phyloP scores from a whole-genome alignment of 1,140 invertebrate species.

The Wasmannia auropunctata region DNA sequence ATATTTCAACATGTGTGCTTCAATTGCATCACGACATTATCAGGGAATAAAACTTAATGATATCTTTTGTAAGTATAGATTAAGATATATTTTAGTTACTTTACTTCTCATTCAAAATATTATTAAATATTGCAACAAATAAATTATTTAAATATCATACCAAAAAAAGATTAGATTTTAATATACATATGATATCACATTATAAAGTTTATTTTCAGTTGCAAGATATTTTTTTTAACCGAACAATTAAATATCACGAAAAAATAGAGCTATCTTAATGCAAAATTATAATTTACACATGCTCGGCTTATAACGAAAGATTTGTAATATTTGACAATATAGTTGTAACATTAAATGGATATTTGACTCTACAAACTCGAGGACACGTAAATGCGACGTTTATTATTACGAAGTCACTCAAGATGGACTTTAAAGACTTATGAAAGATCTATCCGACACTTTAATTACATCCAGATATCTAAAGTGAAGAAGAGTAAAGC shows the following conservation, averaged over 20 bases:
- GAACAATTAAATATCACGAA: neutral
- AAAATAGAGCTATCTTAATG: neutral
- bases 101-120: neutral
- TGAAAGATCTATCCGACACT: conserved; percentile 35
- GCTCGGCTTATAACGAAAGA: neutral
- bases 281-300: neutral
- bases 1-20: neutral
- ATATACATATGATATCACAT: neutral
- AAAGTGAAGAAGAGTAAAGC: conserved; percentile 18
- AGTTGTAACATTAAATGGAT: neutral
- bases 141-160: neutral
- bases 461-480: conserved; percentile 52
- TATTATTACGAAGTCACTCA: conserved; percentile 10
- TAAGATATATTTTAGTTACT: neutral
- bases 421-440: conserved; percentile 13
- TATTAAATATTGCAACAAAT: neutral
- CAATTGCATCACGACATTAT: too few relatives aligned
- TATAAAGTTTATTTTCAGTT: neutral
- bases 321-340: neutral
- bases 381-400: neutral
- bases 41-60: neutral
- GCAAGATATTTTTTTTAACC: neutral
- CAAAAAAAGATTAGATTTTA: neutral
- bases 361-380: neutral
- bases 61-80: neutral